These are phyloP conservation scores for Dastarcus helophoroides DNA, from an alignment of 2,888 invertebrate genomes.

Conservation along the genomic window DNA sequence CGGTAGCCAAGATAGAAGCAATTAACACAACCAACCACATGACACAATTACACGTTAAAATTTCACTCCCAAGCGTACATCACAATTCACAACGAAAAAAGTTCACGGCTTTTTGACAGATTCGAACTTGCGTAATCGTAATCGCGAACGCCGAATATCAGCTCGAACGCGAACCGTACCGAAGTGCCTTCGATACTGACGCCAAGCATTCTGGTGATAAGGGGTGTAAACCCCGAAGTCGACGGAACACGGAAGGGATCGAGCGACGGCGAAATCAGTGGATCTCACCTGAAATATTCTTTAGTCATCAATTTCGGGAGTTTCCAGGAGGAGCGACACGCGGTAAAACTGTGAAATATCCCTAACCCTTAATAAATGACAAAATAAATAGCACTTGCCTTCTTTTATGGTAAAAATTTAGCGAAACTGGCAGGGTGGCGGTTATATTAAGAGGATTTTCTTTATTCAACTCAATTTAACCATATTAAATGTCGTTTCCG, in stretches of 20 bases:
- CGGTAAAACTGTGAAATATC: slow-evolving; percentile 19
- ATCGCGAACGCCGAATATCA: slow-evolving; percentile 3
- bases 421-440: too few relatives aligned
- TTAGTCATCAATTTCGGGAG: slow-evolving; percentile 30
- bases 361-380: slow-evolving; percentile 12
- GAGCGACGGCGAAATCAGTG: slow-evolving; percentile 12
- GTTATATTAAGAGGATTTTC: too few relatives aligned
- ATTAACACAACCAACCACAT: slow-evolving; percentile 8
- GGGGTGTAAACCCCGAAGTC: slow-evolving; percentile 30
- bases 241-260: slow-evolving; percentile 15
- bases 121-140: slow-evolving; percentile 1
- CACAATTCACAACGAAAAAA: not conserved
- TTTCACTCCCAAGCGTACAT: slow-evolving; percentile 5
- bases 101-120: slow-evolving; percentile 1
- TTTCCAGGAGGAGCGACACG: slow-evolving; percentile 12
- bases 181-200: slow-evolving; percentile 30
- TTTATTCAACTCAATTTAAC: too few relatives aligned
- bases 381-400: too few relatives aligned
- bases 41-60: slow-evolving; percentile 9
- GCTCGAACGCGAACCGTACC: slow-evolving; percentile 2
- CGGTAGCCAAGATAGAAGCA: slow-evolving; percentile 6
- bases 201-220: slow-evolving; percentile 31
- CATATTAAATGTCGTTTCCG: too few relatives aligned
- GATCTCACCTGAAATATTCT: slow-evolving; percentile 31
- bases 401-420: too few relatives aligned